Evolutionary conservation across 2,888 invertebrate species (phyloP).

Genomic region (Athalia cordata): DNA sequence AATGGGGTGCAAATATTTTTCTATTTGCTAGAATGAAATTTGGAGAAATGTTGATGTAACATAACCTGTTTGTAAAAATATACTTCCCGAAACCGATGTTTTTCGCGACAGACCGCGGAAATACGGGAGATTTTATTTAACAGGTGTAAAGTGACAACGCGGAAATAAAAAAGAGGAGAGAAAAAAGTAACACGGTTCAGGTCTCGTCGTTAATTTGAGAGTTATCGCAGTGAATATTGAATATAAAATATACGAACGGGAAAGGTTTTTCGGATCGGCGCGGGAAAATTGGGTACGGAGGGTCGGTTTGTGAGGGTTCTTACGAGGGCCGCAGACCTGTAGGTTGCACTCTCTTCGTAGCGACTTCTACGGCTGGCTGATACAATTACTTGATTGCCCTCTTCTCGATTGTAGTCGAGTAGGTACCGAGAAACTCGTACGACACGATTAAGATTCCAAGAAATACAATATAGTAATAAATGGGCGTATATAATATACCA

Average conservation of each 20-base stretch:
- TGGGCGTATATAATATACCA: not conserved
- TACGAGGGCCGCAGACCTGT: conserved; percentile 18
- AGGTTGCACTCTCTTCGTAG: not conserved
- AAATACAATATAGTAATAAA: conserved; percentile 33
- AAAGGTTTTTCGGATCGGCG: not conserved
- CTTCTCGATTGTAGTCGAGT: conserved; percentile 30
- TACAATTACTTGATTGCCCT: conserved; percentile 42
- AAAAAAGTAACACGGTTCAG: not conserved
- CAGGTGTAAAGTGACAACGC: too few relatives aligned
- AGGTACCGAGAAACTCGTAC: conserved; percentile 5
- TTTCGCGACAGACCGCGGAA: too few relatives aligned
- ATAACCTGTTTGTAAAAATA: not conserved
- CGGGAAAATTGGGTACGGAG: not conserved
- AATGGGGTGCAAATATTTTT: conserved; percentile 33
- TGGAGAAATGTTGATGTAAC: not conserved
- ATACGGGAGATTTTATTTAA: too few relatives aligned
- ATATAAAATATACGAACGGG: conserved; percentile 16
- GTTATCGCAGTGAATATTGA: conserved; percentile 21
- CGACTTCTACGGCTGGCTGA: conserved; percentile 12
- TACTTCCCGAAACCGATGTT: too few relatives aligned
- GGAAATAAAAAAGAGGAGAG: conserved; percentile 1
- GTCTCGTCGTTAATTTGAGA: conserved; percentile 21
- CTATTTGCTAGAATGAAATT: conserved; percentile 28
- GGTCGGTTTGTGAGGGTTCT: conserved; percentile 10
- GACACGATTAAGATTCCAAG: conserved; percentile 28